Conservation (phyloP, 2,797 vertebrate species). For the Syndactyla subalaris region DNA sequence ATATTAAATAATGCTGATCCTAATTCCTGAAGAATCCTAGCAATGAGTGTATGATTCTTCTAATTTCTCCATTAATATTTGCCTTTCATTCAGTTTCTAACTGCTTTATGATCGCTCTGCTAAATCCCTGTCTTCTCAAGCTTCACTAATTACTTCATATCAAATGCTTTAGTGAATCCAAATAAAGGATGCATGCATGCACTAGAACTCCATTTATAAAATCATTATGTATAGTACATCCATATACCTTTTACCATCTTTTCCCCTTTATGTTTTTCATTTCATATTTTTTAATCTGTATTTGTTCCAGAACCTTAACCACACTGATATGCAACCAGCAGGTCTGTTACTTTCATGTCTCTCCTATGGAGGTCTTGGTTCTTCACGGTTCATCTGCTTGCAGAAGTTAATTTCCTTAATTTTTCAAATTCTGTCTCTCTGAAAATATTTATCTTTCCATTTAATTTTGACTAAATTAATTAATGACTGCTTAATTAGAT, state of each 20-base stretch:
- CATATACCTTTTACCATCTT: not conserved
- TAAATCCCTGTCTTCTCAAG: not conserved
- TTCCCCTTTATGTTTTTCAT: not conserved
- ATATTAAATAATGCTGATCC: not conserved
- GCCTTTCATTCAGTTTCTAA: not conserved
- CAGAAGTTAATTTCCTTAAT: not conserved
- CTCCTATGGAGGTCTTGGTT: not conserved
- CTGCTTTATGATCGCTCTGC: not conserved
- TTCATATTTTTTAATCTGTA: not conserved
- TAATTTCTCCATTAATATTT: conserved; percentile 1
- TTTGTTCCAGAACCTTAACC: not conserved
- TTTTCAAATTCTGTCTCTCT: not conserved
- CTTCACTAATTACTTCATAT: not conserved
- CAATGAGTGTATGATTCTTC: not conserved
- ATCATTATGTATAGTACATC: not conserved
- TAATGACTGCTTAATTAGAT: not conserved
- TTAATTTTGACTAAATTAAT: not conserved
- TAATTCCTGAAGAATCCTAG: not conserved
- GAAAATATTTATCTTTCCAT: not conserved
- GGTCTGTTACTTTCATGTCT: not conserved
- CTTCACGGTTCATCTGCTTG: not conserved
- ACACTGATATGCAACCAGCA: not conserved
- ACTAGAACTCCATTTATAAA: not conserved
- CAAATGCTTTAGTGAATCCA: not conserved
- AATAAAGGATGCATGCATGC: not conserved